Percentiles rank a stretch among this genome's conserved stretches.
phyloP scores from a whole-genome alignment of 2,888 invertebrate species.

The Phaonia tiefii region DNA sequence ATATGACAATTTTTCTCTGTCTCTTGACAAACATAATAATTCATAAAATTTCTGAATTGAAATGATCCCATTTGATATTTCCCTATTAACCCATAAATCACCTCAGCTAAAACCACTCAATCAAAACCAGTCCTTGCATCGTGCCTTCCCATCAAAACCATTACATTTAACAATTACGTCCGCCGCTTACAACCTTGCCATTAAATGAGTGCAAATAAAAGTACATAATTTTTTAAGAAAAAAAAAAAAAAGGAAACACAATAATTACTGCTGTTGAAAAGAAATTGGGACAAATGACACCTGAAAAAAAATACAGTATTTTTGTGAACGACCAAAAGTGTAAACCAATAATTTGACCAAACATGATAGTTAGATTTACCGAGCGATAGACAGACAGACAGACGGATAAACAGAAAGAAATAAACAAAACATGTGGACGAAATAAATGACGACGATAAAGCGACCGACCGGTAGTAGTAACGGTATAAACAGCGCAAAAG shows the following conservation, averaged over 20 bases:
- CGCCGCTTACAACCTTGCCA: no score
- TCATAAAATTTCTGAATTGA: no score
- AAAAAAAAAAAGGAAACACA: slow-evolving; percentile 45
- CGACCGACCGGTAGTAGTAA: slow-evolving; percentile 64
- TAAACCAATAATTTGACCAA: slow-evolving; percentile 24
- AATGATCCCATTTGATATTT: no score
- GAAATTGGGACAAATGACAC: slow-evolving; percentile 53
- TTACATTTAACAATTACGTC: no score
- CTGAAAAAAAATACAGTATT: slow-evolving; percentile 42
- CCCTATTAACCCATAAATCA: no score
- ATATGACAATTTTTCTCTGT: no score
- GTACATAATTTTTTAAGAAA: no score
- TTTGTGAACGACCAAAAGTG: slow-evolving; percentile 34
- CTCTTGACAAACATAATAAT: no score
- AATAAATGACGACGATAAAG: slow-evolving; percentile 24
- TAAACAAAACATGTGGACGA: slow-evolving; percentile 34
- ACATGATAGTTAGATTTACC: slow-evolving; percentile 27
- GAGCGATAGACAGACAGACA: slow-evolving; percentile 44
- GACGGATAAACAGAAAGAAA: slow-evolving; percentile 35
- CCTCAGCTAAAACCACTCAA: no score
- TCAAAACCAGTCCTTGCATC: no score
- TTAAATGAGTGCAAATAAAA: no score
- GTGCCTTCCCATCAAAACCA: no score
- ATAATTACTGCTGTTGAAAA: slow-evolving; percentile 48
- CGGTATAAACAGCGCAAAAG: slow-evolving; percentile 62